phyloP scores from a whole-genome alignment of 2,797 vertebrate genomes.

The Setipinna tenuifilis region DNA sequence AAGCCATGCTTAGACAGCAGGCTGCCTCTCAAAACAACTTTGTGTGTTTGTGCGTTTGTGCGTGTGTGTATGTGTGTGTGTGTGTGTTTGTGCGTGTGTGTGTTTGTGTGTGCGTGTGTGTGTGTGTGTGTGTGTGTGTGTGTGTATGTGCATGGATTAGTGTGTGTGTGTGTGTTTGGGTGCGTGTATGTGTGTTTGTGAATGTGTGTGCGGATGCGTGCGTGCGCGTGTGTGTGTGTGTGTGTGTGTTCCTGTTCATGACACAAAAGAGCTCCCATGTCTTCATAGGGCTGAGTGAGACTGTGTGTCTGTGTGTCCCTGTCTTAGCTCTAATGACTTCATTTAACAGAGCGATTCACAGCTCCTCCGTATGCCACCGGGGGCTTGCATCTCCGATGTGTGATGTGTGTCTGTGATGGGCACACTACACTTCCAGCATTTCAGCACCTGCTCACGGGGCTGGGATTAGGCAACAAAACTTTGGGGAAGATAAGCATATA shows the following conservation, averaged over 20 bases:
- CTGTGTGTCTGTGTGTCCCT: not conserved
- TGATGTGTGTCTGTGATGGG: not conserved
- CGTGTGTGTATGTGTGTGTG: conserved; percentile 9
- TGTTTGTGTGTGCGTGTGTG: not conserved
- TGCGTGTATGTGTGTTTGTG: not conserved
- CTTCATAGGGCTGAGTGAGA: not conserved
- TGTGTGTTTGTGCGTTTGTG: not conserved
- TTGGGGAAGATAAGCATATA: no score
- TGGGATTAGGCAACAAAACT: no score
- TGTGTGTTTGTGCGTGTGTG: not conserved
- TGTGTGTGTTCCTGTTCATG: not conserved
- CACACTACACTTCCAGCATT: not conserved
- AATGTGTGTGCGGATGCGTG: not conserved
- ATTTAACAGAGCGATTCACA: not conserved
- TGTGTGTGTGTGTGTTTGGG: not conserved
- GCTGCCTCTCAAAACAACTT: not conserved
- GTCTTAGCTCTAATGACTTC: not conserved
- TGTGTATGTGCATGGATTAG: not conserved
- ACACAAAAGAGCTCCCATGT: not conserved
- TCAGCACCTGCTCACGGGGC: not conserved
- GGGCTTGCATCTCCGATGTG: not conserved
- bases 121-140: conserved; percentile 1
- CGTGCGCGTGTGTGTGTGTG: not conserved
- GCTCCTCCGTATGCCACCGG: not conserved
- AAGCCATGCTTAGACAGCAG: not conserved